A percentile compares a stretch with the other conserved stretches of the same genome.
Conservation (phyloP, 2,888 invertebrate species). For the Apeira syringaria region DNA sequence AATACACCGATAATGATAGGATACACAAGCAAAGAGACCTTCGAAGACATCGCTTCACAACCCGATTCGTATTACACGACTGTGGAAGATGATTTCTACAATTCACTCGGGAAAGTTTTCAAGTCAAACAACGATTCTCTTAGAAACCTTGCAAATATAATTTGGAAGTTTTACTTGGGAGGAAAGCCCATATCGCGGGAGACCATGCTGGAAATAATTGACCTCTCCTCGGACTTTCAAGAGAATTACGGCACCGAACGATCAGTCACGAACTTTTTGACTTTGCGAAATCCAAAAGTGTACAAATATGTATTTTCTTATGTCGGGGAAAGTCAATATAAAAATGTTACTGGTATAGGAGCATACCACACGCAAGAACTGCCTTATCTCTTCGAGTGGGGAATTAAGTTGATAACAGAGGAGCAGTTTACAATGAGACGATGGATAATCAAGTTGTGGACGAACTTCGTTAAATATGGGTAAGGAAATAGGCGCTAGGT, state of each 20-base stretch:
- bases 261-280: conserved; percentile 42
- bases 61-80: conserved; percentile 32
- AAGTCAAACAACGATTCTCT: conserved; percentile 29
- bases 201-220: conserved; percentile 37
- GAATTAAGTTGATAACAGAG: conserved; percentile 21
- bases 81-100: conserved; percentile 22
- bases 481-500: too few relatives aligned
- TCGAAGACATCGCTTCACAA: conserved; percentile 35
- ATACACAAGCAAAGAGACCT: conserved; percentile 49
- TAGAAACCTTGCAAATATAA: conserved; percentile 27
- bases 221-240: conserved; percentile 43
- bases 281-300: conserved; percentile 35
- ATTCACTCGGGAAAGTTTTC: conserved; percentile 31
- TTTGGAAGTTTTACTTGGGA: conserved; percentile 41
- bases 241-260: conserved; percentile 44
- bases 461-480: conserved; percentile 58
- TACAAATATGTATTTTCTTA: conserved; percentile 51
- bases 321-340: conserved; percentile 39
- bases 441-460: conserved; percentile 48
- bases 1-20: conserved; percentile 46
- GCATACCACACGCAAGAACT: conserved; percentile 47
- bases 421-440: conserved; percentile 48
- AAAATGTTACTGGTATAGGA: conserved; percentile 41
- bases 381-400: conserved; percentile 39
- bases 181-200: conserved; percentile 37